phyloP scores from a whole-genome alignment of 2,113 vertebrate genomes.

The Emydocephalus ijimae region DNA sequence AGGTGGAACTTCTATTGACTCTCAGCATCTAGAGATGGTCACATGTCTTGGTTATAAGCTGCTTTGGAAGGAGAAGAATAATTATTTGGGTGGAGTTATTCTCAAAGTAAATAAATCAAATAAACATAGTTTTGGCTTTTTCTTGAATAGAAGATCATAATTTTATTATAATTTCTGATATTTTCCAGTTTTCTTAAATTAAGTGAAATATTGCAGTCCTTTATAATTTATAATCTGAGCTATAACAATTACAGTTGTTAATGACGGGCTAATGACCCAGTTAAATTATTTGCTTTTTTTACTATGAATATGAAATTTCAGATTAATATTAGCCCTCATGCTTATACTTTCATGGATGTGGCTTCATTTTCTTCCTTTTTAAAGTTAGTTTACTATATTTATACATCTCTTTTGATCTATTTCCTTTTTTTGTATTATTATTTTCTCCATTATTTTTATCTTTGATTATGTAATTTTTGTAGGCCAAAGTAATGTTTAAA shows the following conservation, averaged over 20 bases:
- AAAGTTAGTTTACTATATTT: neutral
- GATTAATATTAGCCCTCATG: neutral
- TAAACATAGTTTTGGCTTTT: neutral
- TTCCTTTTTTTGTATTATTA: neutral
- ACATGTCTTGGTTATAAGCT: neutral
- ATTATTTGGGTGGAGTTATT: neutral
- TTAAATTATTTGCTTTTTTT: neutral
- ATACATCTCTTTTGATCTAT: neutral
- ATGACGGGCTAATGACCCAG: neutral
- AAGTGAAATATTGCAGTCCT: neutral
- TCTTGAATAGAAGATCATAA: neutral
- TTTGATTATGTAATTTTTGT: neutral
- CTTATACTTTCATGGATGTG: neutral
- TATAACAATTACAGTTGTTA: neutral
- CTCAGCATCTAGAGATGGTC: neutral
- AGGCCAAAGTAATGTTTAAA: neutral
- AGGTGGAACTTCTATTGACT: neutral
- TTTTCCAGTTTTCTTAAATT: neutral
- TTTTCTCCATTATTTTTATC: neutral
- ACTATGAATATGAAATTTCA: neutral
- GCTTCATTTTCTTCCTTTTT: neutral
- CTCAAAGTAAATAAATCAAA: neutral
- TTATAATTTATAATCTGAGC: neutral
- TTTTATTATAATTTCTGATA: neutral
- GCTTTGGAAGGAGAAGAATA: neutral